These are phyloP conservation scores for Achatina immaculata DNA, from an alignment of 1,140 invertebrate genomes.

Conservation along the genomic window DNA sequence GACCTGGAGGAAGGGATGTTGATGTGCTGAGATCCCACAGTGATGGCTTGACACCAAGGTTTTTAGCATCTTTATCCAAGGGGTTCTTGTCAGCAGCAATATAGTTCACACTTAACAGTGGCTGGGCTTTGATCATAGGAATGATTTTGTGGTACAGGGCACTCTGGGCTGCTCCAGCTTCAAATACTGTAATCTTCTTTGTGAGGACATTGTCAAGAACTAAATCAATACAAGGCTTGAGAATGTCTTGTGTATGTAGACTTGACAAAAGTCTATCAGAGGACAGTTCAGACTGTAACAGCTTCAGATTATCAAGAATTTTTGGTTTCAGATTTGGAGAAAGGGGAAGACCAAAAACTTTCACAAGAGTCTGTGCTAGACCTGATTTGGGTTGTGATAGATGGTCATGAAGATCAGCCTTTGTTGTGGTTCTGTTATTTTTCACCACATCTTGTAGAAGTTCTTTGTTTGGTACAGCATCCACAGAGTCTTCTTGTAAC, in stretches of 20 bases:
- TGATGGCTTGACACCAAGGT: constrained; percentile 56
- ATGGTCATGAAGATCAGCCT: neutral
- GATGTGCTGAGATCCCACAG: constrained; percentile 62
- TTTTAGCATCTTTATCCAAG: constrained; percentile 60
- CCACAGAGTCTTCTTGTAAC: constrained; percentile 4
- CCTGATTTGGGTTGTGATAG: constrained; percentile 35
- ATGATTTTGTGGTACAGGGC: constrained; percentile 56
- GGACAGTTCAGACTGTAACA: constrained; percentile 43
- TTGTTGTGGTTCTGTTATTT: constrained; percentile 47
- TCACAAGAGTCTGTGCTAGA: constrained; percentile 45
- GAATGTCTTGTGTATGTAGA: constrained; percentile 40
- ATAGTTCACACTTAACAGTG: constrained; percentile 70
- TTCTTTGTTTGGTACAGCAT: neutral
- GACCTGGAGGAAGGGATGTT: constrained; percentile 44
- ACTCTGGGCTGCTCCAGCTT: constrained; percentile 73
- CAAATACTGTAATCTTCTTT: constrained; percentile 82
- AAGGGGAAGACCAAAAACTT: constrained; percentile 39
- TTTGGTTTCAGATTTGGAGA: constrained; percentile 39
- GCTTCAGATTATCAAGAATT: constrained; percentile 34
- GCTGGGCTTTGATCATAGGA: constrained; percentile 65
- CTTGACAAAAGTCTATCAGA: constrained; percentile 53
- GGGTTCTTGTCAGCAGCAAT: constrained; percentile 59
- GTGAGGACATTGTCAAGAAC: constrained; percentile 84
- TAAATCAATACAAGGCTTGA: constrained; percentile 74
- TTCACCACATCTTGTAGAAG: constrained; percentile 12